Percentiles rank a stretch among this genome's conserved stretches.
Evolutionary conservation across 2,888 invertebrate species (phyloP).

Genomic region (Diadegma fenestrale): DNA sequence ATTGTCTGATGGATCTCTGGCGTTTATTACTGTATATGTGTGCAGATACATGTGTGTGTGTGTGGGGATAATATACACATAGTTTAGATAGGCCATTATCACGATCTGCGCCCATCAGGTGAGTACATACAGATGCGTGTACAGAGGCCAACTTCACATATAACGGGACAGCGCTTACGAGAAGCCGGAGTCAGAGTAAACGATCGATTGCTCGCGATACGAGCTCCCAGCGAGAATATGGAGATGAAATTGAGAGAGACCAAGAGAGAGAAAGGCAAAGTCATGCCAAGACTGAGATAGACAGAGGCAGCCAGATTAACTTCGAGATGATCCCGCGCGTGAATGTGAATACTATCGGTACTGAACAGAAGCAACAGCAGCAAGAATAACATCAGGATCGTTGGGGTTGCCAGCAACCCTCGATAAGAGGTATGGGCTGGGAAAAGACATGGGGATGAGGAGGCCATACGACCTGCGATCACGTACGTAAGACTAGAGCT

Average conservation of each 20-base stretch:
- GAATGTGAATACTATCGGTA: constrained; percentile 65
- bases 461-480: constrained; percentile 32
- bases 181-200: constrained; percentile 32
- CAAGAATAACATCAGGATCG: constrained; percentile 56
- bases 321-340: constrained; percentile 57
- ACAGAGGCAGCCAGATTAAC: constrained; percentile 23
- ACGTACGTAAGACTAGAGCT: constrained; percentile 61
- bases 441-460: constrained; percentile 1
- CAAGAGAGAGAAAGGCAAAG: background rate
- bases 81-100: constrained; percentile 57
- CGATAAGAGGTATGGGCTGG: background rate
- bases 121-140: constrained; percentile 39
- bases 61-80: constrained; percentile 11
- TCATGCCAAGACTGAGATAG: background rate
- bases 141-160: constrained; percentile 43
- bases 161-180: constrained; percentile 32
- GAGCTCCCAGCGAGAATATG: constrained; percentile 13
- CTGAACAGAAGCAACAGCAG: constrained; percentile 57
- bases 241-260: constrained; percentile 2
- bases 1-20: background rate
- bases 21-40: background rate
- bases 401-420: constrained; percentile 22
- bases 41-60: background rate
- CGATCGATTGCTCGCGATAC: constrained; percentile 53
- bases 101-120: constrained; percentile 39